A percentile compares a stretch with the other conserved stretches of the same genome.
phyloP scores from a whole-genome alignment of 2,797 vertebrate genomes.

The Hydrophis major region DNA sequence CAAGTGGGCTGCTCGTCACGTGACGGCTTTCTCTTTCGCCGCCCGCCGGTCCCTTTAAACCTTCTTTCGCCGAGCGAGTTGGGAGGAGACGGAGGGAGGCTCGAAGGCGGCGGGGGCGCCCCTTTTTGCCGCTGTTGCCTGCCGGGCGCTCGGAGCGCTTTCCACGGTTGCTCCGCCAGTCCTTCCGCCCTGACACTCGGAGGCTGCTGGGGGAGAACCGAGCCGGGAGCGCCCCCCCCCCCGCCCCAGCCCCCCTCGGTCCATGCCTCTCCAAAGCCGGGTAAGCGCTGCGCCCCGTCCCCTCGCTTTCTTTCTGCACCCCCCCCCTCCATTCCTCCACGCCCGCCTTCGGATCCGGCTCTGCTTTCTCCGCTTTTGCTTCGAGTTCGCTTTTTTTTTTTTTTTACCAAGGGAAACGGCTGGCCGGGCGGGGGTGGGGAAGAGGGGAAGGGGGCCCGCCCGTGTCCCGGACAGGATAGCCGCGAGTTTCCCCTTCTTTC shows the following conservation, averaged over 20 bases:
- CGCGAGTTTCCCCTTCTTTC: background rate
- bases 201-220: background rate
- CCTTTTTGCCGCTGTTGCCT: background rate
- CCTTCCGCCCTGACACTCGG: background rate
- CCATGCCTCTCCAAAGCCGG: slow-evolving; percentile 42
- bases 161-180: too few species aligned
- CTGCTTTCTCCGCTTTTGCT: slow-evolving; percentile 11
- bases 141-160: background rate
- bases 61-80: background rate
- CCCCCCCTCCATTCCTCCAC: background rate
- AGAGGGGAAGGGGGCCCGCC: background rate
- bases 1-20: background rate
- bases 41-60: background rate
- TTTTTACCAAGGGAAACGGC: background rate
- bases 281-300: slow-evolving; percentile 21
- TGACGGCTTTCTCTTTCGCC: background rate
- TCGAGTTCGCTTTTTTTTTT: background rate
- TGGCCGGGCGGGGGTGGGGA: background rate
- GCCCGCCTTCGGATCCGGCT: background rate
- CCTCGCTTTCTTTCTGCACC: accelerated
- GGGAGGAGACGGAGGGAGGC: background rate
- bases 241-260: too few species aligned
- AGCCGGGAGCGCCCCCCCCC: background rate
- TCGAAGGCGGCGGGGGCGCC: background rate
- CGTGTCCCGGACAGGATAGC: background rate